A percentile compares a stretch with the other conserved stretches of the same genome.
phyloP scores from a whole-genome alignment of 2,888 invertebrate genomes.

The Rhingia rostrata region DNA sequence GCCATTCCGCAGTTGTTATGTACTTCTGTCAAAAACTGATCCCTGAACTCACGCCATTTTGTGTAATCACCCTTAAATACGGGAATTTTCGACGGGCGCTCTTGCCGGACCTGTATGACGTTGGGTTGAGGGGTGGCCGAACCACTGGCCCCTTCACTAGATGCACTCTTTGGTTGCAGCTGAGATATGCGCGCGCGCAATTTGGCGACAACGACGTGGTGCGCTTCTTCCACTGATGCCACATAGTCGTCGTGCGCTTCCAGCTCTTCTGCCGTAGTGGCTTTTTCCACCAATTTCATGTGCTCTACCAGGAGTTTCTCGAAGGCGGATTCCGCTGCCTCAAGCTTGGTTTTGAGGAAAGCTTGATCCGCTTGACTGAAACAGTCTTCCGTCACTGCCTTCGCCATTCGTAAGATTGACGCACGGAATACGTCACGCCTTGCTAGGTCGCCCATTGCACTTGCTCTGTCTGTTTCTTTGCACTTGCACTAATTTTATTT shows the following conservation, averaged over 20 bases:
- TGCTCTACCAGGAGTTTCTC: constrained; percentile 18
- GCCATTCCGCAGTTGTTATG: constrained; percentile 9
- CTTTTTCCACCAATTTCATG: not conserved
- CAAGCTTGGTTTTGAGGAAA: not conserved
- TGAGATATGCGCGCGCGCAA: not conserved
- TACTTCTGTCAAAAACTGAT: constrained; percentile 14
- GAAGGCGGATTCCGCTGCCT: constrained; percentile 2
- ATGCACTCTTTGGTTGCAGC: not conserved
- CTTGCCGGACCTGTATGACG: constrained; percentile 17
- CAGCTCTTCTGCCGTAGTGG: not conserved
- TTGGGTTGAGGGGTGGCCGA: not conserved
- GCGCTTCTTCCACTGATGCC: constrained; percentile 1
- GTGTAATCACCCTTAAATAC: constrained; percentile 13
- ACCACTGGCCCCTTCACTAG: not conserved
- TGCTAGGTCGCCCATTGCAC: constrained; percentile 10
- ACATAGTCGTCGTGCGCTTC: constrained; percentile 5
- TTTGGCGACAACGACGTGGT: not conserved
- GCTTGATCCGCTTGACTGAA: not conserved
- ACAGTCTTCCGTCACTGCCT: not conserved
- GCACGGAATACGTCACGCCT: constrained; percentile 4
- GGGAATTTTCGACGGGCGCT: not conserved
- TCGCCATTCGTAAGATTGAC: not conserved
- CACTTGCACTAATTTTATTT: not conserved
- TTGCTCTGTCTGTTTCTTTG: not conserved
- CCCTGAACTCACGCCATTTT: constrained; percentile 25